Evolutionary conservation across 2,797 vertebrate species (phyloP), one percentile per base, ranked within the genome.

Genomic region (Megalops cyprinoides): DNA sequence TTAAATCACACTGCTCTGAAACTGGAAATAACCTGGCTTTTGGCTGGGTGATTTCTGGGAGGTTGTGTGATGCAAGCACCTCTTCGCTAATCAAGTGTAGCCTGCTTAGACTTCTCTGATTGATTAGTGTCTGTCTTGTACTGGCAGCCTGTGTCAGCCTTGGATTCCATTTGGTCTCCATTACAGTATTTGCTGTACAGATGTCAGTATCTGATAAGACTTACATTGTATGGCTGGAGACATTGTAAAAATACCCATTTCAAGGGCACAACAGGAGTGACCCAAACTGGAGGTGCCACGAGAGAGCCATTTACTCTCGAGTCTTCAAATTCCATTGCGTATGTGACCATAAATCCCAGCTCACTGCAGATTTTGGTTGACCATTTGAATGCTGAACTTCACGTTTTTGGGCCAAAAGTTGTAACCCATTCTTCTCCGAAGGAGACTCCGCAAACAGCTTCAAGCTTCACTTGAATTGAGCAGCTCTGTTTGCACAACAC

Each of bases 1-100:
- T 84, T 83, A 85, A 90, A 82, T 87, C 87, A 85, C 87, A 79
- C 85, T 28, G 84, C 89, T 87, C 89, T 89, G 88, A 91, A 89
- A 88, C 84, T 83, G 83, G 86, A 90, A 87, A 87, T 71, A 71
- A 60, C 39, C 69, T 31, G 71, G 74, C 69, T 25, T 51, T 51
- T 51, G 65, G 56, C 49, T 55, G 25, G 69, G n/a, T 44, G 49
- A 73, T 79, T 56, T 46, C 42, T 34, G 6, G 25, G 74, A 44
- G 42, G 65, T 31, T 31, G 15, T 42, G 39, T 9, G 37, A 4
- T 44, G 20, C 23, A 20, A 5, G 8, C 18, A n/a, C 44, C 67
- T n/a, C 67, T 71, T 71, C 37, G n/a, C 67, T 4, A 2, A 10
- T 42, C 67, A 71, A 71, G 67, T 48, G 46, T 39, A 71, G 3